Evolutionary conservation across 2,888 invertebrate genomes (phyloP).

Genomic region (Ramazzottius varieornatus): DNA sequence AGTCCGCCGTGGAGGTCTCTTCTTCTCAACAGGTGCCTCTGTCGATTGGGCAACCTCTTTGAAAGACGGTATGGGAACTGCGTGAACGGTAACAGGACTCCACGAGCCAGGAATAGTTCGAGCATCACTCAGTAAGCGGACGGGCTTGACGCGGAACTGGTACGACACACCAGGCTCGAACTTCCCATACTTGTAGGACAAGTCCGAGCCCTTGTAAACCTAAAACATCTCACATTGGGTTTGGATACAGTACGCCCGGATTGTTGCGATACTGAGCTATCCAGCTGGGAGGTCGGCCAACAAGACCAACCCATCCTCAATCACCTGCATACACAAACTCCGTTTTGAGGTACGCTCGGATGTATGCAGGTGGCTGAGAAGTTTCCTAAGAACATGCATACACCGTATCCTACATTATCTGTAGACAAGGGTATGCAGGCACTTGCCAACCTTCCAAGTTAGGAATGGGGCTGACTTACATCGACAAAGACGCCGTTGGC

Average conservation of each 20-base stretch:
- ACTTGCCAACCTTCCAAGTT: too few species aligned
- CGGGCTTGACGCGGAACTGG: constrained; percentile 1
- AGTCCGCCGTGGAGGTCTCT: background rate
- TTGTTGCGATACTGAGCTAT: too few species aligned
- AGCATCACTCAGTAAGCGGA: background rate
- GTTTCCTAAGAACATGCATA: too few species aligned
- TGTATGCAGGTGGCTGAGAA: too few species aligned
- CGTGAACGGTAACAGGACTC: background rate
- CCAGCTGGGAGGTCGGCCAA: too few species aligned
- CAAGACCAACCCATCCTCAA: too few species aligned
- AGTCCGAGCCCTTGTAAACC: background rate
- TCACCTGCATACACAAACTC: too few species aligned
- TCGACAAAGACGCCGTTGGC: background rate
- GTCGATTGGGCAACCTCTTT: background rate
- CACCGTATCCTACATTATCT: too few species aligned
- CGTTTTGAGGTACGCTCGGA: too few species aligned
- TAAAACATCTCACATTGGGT: background rate
- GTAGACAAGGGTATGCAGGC: too few species aligned
- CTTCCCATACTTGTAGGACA: background rate
- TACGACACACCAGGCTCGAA: background rate
- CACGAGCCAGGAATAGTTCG: background rate
- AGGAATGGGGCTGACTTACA: background rate
- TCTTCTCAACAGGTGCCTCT: background rate
- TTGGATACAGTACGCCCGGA: too few species aligned
- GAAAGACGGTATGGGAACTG: background rate